These are phyloP conservation scores for Lasioglossum villosulum DNA, from an alignment of 2,888 invertebrate species.

Conservation along the genomic window DNA sequence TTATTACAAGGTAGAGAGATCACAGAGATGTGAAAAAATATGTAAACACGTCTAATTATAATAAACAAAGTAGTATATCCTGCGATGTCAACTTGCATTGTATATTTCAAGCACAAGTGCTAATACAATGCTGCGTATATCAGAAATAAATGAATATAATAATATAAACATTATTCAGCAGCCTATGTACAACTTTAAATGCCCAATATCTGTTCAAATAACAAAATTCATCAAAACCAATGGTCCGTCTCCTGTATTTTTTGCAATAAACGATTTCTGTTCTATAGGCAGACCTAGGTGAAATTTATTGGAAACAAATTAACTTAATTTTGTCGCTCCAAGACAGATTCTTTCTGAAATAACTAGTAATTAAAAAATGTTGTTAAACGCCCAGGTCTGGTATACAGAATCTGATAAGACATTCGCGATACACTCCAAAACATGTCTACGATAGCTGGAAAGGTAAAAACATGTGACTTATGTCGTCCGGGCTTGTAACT, in stretches of 20 bases:
- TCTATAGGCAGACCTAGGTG: not conserved
- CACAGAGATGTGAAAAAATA: not conserved
- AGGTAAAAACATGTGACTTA: not conserved
- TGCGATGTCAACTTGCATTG: not conserved
- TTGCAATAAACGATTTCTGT: not conserved
- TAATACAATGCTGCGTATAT: not conserved
- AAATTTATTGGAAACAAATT: too few relatives aligned
- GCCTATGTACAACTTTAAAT: not conserved
- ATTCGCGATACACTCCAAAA: not conserved
- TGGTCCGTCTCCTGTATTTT: not conserved
- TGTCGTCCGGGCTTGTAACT: not conserved
- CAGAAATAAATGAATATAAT: not conserved
- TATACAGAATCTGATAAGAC: not conserved
- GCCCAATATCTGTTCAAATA: not conserved
- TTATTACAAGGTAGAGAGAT: not conserved
- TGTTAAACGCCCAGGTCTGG: too few relatives aligned
- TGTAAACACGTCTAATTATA: not conserved
- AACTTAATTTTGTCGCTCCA: too few relatives aligned
- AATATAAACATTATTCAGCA: not conserved
- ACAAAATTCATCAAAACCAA: not conserved
- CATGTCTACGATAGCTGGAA: not conserved
- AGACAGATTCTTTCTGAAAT: too few relatives aligned
- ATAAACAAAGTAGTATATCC: constrained; percentile 15
- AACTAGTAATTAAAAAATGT: too few relatives aligned
- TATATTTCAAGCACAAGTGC: not conserved